phyloP scores from a whole-genome alignment of 2,113 vertebrate genomes.

The Gasterosteus aculeatus region DNA sequence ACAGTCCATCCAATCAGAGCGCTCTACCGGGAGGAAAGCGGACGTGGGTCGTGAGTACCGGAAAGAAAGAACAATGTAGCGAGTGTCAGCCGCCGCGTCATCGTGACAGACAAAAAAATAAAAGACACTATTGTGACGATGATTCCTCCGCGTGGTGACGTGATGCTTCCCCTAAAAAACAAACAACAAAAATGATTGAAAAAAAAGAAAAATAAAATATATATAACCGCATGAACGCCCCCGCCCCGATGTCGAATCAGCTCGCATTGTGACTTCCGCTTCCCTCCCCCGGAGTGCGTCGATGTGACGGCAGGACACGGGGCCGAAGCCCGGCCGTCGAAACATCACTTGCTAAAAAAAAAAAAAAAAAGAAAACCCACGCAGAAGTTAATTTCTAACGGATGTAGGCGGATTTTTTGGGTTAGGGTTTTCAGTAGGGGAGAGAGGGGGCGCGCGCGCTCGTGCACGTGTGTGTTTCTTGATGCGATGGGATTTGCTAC shows the following conservation, averaged over 20 bases:
- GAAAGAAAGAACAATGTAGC: constrained; percentile 64
- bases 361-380: constrained; percentile 12
- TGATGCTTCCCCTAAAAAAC: neutral
- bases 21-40: constrained; percentile 52
- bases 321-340: constrained; percentile 39
- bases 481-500: constrained; percentile 70
- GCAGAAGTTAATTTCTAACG: constrained; percentile 43
- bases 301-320: constrained; percentile 54
- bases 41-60: constrained; percentile 48
- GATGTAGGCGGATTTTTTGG: constrained; percentile 42
- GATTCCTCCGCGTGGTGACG: neutral
- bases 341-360: constrained; percentile 48
- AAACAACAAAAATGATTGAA: neutral
- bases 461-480: constrained; percentile 21
- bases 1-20: constrained; percentile 72
- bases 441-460: neutral
- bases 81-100: constrained; percentile 37
- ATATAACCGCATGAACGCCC: neutral
- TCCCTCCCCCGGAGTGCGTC: constrained; percentile 57
- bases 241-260: constrained; percentile 57
- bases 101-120: constrained; percentile 15
- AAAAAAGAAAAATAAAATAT: too few species aligned
- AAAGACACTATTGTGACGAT: constrained; percentile 6
- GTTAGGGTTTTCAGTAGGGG: neutral
- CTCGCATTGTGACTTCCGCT: constrained; percentile 82